Conservation (phyloP, 2,888 invertebrate species). For the Lithophane socia region DNA sequence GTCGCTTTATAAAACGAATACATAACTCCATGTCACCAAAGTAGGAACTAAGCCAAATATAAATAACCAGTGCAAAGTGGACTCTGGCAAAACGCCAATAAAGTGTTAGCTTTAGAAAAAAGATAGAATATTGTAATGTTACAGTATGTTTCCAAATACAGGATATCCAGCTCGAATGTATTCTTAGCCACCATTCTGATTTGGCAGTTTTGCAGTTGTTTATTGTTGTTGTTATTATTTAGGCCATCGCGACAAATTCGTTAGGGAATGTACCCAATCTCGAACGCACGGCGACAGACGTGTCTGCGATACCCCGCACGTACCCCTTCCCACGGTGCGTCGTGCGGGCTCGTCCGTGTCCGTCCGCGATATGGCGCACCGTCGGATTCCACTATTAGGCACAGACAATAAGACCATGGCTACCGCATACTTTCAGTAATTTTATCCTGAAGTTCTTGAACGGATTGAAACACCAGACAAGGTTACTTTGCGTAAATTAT, state of each 20-base stretch:
- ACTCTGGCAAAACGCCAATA: constrained; percentile 19
- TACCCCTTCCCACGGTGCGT: too few species aligned
- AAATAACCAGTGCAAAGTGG: constrained; percentile 1
- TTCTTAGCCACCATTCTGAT: not conserved
- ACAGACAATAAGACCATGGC: not conserved
- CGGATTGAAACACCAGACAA: too few species aligned
- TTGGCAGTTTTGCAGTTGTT: not conserved
- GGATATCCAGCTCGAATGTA: not conserved
- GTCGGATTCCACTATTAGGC: too few species aligned
- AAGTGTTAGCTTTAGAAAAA: constrained; percentile 10
- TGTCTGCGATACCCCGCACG: too few species aligned
- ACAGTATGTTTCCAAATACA: not conserved
- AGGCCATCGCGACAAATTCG: too few species aligned
- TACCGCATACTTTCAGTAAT: not conserved
- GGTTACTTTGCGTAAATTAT: too few species aligned
- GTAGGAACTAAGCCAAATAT: not conserved
- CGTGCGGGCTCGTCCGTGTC: too few species aligned
- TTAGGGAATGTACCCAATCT: too few species aligned
- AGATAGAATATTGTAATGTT: not conserved
- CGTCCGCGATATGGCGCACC: too few species aligned
- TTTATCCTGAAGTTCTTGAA: too few species aligned
- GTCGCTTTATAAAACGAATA: not conserved
- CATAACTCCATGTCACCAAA: not conserved
- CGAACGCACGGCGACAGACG: too few species aligned
- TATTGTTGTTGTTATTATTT: too few species aligned